phyloP scores from a whole-genome alignment of 2,888 invertebrate genomes.

The Eulithis testata region DNA sequence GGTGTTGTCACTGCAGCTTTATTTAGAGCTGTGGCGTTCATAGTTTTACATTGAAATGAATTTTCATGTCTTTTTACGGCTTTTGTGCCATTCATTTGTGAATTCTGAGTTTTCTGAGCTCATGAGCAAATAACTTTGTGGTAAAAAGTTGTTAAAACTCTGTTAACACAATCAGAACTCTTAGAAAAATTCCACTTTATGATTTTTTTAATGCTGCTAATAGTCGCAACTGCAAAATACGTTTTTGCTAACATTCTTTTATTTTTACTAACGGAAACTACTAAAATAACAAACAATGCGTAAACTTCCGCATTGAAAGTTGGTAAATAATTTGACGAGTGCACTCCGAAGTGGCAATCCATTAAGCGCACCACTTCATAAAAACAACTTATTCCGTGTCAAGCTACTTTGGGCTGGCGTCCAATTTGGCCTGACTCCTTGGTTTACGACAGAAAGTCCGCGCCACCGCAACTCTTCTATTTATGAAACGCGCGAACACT shows the following conservation, averaged over 20 bases:
- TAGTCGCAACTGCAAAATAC: no score
- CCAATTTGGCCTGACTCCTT: constrained; percentile 25
- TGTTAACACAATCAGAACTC: no score
- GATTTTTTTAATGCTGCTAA: no score
- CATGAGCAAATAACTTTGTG: background rate
- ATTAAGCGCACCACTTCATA: constrained; percentile 7
- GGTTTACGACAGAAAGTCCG: constrained; percentile 12
- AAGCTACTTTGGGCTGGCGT: constrained; percentile 21
- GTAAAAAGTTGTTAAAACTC: background rate
- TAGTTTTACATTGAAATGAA: constrained; percentile 12
- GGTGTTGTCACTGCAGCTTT: constrained; percentile 25
- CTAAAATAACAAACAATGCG: background rate
- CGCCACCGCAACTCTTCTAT: constrained; percentile 10
- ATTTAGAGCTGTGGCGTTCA: constrained; percentile 24
- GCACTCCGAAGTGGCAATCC: constrained; percentile 7
- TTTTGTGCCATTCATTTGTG: background rate
- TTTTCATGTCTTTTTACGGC: background rate
- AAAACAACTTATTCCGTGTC: constrained; percentile 19
- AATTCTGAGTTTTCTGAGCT: background rate
- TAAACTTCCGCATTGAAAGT: background rate
- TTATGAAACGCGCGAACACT: constrained; percentile 17
- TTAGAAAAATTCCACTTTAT: no score
- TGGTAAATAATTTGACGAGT: constrained; percentile 2
- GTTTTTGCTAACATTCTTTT: no score
- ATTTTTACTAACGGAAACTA: no score